phyloP scores from a whole-genome alignment of 1,140 invertebrate species.

The Drosophila eugracilis region DNA sequence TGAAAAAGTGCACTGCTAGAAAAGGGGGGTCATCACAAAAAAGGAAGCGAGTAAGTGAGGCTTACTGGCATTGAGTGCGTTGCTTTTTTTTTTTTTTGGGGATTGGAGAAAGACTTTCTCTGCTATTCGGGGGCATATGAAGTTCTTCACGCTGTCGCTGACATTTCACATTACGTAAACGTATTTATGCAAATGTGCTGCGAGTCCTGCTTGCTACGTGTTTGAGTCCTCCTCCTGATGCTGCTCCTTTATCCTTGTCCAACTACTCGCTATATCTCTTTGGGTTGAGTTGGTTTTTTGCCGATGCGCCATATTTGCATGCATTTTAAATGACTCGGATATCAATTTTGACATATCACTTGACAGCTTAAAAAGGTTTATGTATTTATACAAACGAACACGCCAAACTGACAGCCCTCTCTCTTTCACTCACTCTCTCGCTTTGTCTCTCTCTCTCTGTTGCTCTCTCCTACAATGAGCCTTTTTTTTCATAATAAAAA shows the following conservation, averaged over 20 bases:
- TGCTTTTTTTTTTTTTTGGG: conserved; percentile 8
- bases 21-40: too few relatives aligned
- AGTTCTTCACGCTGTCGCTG: conserved; percentile 71
- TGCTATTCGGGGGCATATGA: conserved; percentile 4
- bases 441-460: background rate
- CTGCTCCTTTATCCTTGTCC: conserved; percentile 30
- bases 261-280: conserved; percentile 35
- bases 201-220: conserved; percentile 68
- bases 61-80: conserved; percentile 53
- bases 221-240: conserved; percentile 24
- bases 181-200: conserved; percentile 79
- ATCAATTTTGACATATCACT: conserved; percentile 84
- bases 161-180: conserved; percentile 82
- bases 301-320: conserved; percentile 77
- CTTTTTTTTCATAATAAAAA: conserved; percentile 66
- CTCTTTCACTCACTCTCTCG: background rate
- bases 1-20: conserved; percentile 29
- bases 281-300: conserved; percentile 42
- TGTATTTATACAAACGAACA: conserved; percentile 76
- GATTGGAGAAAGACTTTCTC: conserved; percentile 13
- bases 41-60: conserved; percentile 5
- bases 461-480: conserved; percentile 5
- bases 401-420: conserved; percentile 20
- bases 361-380: conserved; percentile 84
- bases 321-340: conserved; percentile 83